These are phyloP conservation scores for Mola mola DNA, from an alignment of 2,113 vertebrate genomes.

Conservation along the genomic window DNA sequence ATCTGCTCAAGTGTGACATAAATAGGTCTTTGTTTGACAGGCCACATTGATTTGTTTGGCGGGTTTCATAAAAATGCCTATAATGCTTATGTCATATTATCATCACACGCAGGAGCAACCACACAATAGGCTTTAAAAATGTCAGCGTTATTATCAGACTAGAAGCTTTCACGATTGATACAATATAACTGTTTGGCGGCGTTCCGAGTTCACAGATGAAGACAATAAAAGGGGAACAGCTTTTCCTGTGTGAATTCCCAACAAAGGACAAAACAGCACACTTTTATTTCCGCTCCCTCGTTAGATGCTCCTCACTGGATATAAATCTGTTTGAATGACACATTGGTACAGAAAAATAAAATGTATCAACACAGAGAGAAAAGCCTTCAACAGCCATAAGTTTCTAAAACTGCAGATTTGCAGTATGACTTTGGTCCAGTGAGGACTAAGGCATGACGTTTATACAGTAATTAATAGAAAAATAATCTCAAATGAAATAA, in stretches of 20 bases:
- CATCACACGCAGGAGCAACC: no score
- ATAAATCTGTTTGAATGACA: no score
- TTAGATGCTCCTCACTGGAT: no score
- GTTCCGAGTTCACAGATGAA: not conserved
- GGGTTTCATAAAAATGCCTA: slow-evolving; percentile 7
- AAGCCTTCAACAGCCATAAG: not conserved
- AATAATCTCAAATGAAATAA: no score
- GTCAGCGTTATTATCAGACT: not conserved
- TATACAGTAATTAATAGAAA: no score
- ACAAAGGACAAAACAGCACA: not conserved
- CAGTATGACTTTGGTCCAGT: no score
- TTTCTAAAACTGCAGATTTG: not conserved
- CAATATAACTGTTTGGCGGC: no score
- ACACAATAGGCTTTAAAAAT: not conserved
- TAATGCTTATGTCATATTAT: not conserved
- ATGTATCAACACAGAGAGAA: not conserved
- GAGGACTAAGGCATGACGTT: no score
- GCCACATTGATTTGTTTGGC: slow-evolving; percentile 11
- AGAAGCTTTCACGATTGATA: no score
- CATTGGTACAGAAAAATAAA: not conserved
- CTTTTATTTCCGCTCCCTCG: no score
- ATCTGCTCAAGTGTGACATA: not conserved
- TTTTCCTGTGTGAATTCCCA: not conserved
- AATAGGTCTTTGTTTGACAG: not conserved
- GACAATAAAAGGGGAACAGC: no score